Evolutionary conservation across 1,140 invertebrate genomes (phyloP).

Genomic region (Oryctes rhinoceros): DNA sequence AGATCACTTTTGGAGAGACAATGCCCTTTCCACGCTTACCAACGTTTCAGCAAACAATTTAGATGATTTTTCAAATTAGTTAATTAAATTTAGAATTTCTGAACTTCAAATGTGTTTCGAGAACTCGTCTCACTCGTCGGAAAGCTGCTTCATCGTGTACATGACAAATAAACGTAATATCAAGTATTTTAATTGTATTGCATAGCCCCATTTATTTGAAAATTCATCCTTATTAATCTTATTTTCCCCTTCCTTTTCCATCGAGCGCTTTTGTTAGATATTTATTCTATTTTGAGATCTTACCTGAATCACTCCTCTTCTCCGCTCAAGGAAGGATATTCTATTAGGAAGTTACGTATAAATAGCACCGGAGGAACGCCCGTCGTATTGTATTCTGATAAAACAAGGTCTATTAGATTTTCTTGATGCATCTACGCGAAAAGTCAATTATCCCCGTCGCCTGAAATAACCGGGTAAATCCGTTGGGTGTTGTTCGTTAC

Average conservation of each 20-base stretch:
- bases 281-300: not conserved
- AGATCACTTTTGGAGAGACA: too few relatives aligned
- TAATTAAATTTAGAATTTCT: too few relatives aligned
- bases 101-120: too few relatives aligned
- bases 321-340: not conserved
- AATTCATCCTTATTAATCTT: too few relatives aligned
- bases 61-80: too few relatives aligned
- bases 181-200: too few relatives aligned
- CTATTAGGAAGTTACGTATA: not conserved
- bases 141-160: too few relatives aligned
- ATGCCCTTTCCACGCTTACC: too few relatives aligned
- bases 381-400: not conserved
- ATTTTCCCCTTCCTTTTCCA: not conserved
- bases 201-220: too few relatives aligned
- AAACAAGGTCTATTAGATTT: slow-evolving; percentile 24
- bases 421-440: not conserved
- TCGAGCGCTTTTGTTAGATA: not conserved
- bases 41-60: too few relatives aligned
- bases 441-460: slow-evolving; percentile 28
- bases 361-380: not conserved
- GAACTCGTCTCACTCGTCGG: too few relatives aligned
- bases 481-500: not conserved
- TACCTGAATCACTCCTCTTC: not conserved
- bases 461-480: slow-evolving; percentile 15
- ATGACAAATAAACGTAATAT: too few relatives aligned